These are phyloP conservation scores for Mastomys coucha DNA, from an alignment of 2,113 vertebrate genomes.

Conservation along the genomic window DNA sequence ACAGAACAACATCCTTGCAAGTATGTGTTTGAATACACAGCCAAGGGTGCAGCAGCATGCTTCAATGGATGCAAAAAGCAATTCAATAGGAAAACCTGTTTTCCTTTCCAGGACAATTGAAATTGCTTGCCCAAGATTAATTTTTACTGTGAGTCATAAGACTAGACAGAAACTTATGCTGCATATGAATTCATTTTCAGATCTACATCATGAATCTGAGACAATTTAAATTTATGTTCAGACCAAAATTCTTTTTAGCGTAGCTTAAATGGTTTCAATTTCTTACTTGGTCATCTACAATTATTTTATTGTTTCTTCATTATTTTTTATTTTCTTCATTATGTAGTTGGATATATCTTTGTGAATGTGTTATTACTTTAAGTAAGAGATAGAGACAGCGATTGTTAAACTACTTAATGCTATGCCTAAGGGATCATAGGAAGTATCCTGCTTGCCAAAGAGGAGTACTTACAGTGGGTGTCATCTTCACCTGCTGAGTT, in stretches of 20 bases:
- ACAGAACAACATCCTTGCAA: not conserved
- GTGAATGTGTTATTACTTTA: not conserved
- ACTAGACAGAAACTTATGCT: slow-evolving; percentile 44
- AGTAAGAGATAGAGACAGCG: slow-evolving; percentile 5
- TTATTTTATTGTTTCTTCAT: slow-evolving; percentile 47
- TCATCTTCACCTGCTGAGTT: slow-evolving; percentile 13
- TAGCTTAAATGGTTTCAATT: not conserved
- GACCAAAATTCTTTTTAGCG: not conserved
- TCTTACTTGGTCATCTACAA: not conserved
- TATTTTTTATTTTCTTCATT: slow-evolving; percentile 20
- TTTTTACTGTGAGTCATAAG: slow-evolving; percentile 44
- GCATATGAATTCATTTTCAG: slow-evolving; percentile 60
- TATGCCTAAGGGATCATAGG: not conserved
- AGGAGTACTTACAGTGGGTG: not conserved
- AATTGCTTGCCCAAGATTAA: slow-evolving; percentile 53
- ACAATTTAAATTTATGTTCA: not conserved
- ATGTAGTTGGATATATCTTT: not conserved
- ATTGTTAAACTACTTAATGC: not conserved
- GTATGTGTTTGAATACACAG: slow-evolving; percentile 12
- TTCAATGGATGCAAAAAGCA: slow-evolving; percentile 6
- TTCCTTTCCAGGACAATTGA: slow-evolving; percentile 24
- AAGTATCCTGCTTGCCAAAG: slow-evolving; percentile 32
- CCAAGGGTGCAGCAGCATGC: not conserved
- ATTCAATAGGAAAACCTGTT: not conserved
- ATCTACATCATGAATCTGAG: slow-evolving; percentile 51